phyloP scores from a whole-genome alignment of 2,113 vertebrate species.

The Oriolus oriolus region DNA sequence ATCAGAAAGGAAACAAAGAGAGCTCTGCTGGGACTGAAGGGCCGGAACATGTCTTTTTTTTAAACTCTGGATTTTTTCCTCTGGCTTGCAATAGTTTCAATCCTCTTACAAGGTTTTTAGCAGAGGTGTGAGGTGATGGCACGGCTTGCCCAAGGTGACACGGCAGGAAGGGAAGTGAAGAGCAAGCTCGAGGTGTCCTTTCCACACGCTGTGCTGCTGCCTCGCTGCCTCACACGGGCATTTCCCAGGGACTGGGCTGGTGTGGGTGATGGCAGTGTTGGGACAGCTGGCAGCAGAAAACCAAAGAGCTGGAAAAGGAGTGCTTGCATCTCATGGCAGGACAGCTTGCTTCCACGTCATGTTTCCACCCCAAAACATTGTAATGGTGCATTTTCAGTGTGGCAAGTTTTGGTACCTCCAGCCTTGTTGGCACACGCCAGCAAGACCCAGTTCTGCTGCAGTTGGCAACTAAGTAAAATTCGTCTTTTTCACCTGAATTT shows the following conservation, averaged over 20 bases:
- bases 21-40: background rate
- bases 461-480: background rate
- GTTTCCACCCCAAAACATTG: background rate
- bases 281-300: background rate
- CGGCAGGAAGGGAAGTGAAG: background rate
- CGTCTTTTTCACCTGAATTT: constrained; percentile 1
- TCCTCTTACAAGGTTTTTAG: background rate
- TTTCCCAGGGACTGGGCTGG: background rate
- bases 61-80: background rate
- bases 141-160: background rate
- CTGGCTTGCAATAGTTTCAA: background rate
- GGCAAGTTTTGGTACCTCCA: background rate
- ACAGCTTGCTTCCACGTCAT: background rate
- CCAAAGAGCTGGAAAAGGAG: background rate
- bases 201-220: rapidly evolving
- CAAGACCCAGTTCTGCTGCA: background rate
- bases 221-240: rapidly evolving
- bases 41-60: background rate
- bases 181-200: background rate
- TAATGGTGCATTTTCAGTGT: background rate
- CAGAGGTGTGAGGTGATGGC: background rate
- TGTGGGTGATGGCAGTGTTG: rapidly evolving
- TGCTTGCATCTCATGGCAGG: background rate
- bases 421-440: background rate
- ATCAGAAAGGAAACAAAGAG: background rate